Percentiles rank a stretch among this genome's conserved stretches.
These are phyloP conservation scores for Eurystomus glaucurus DNA, from an alignment of 2,797 vertebrate genomes.

Conservation along the genomic window DNA sequence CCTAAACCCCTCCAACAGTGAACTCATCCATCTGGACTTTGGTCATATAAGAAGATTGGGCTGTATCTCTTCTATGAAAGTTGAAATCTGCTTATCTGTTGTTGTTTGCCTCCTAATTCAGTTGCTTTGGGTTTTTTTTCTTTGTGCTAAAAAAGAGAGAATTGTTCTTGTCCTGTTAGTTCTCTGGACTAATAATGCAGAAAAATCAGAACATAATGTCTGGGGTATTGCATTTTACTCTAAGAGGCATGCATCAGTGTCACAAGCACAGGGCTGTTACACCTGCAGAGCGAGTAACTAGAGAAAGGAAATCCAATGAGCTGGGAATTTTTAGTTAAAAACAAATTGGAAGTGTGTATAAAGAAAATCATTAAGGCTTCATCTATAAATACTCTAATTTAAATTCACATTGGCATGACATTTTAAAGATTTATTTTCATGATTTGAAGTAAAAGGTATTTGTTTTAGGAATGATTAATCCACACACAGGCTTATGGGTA, in stretches of 20 bases:
- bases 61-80: background rate
- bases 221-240: background rate
- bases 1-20: background rate
- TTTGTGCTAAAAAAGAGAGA: background rate
- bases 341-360: slow-evolving; percentile 14
- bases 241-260: background rate
- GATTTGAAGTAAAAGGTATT: slow-evolving; percentile 53
- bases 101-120: slow-evolving; percentile 12
- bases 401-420: slow-evolving; percentile 44
- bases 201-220: background rate
- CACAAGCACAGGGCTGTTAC: background rate
- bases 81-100: background rate
- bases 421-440: slow-evolving; percentile 66
- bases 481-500: slow-evolving; percentile 24
- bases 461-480: slow-evolving; percentile 58
- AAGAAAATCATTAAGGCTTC: slow-evolving; percentile 37
- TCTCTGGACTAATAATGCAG: background rate
- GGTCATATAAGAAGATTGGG: background rate
- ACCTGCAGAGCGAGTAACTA: background rate
- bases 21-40: background rate
- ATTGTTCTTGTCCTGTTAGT: background rate
- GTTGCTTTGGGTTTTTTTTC: background rate
- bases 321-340: slow-evolving; percentile 38
- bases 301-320: background rate
- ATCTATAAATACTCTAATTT: slow-evolving; percentile 47